Evolutionary conservation across 2,797 vertebrate species (phyloP), one percentile per base, ranked within the genome.

Genomic region (Alouatta caraya): DNA sequence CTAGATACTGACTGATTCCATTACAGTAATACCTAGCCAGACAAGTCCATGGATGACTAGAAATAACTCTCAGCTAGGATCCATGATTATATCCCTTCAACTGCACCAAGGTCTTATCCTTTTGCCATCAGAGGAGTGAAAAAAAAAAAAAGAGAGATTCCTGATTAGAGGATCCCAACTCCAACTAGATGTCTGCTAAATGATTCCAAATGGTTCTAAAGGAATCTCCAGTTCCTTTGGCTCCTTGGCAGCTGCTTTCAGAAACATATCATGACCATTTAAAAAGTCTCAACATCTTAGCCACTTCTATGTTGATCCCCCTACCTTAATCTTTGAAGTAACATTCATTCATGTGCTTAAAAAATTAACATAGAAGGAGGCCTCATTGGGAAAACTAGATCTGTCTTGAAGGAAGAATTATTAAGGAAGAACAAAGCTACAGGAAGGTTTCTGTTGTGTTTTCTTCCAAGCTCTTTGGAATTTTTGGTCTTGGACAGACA

Each of bases 401-500:
- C 76, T 83, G 79, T 73, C 50, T 48, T 94, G 55, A 97, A 90
- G 42, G 42, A 96, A 70, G 94, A 97, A 93, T 24, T 64, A 80
- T 70, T 83, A 94, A 87, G 86, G 33, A 93, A 73, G 59, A 96
- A 97, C 90, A 94, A 94, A 97, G 80, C 85, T 94, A 39, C 79
- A 95, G 50, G 6, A 96, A n/a, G 30, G 57, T 97, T 98, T 96
- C 94, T 98, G 95, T 0, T 91, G 0, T 96, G 93, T 97, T 98
- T 98, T 98, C 98, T 97, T 98, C 97, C 97, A 98, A 97, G 98
- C 93, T 98, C 98, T 94, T 97, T 97, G 98, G 98, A 99, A 99
- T 99, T 99, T 97, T 98, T 98, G 96, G 98, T 98, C 98, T 99
- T 99, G 99, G 98, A 98, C 95, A 83, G 94, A 97, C 2, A 98